These are phyloP conservation scores for Reticulitermes lucifugus DNA, from an alignment of 2,888 invertebrate genomes.

Conservation along the genomic window DNA sequence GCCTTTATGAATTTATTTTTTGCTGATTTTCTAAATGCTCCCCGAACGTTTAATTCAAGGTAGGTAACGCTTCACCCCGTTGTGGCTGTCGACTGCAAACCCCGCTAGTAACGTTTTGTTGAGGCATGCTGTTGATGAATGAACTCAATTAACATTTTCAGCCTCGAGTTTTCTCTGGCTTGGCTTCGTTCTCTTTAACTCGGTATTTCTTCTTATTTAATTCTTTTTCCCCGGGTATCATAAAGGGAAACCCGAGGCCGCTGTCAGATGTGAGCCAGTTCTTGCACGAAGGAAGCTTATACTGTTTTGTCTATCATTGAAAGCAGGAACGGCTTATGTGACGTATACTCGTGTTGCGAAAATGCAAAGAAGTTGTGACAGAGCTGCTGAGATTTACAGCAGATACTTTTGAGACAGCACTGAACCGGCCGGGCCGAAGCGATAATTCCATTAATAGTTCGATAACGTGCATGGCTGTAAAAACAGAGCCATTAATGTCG, in stretches of 20 bases:
- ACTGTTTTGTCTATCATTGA: background rate
- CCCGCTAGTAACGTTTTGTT: background rate
- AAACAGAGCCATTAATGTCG: too few species aligned
- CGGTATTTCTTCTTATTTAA: background rate
- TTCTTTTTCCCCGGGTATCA: background rate
- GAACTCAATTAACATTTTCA: slow-evolving; percentile 9
- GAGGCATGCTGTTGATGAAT: background rate
- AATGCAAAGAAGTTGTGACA: too few species aligned
- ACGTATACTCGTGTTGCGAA: too few species aligned
- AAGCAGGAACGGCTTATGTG: background rate
- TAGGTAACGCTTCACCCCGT: background rate
- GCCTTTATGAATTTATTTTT: too few species aligned
- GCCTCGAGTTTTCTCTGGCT: slow-evolving; percentile 12
- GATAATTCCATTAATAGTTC: too few species aligned
- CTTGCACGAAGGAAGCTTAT: background rate
- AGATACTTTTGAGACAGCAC: too few species aligned
- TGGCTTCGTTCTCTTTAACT: background rate
- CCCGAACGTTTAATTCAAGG: too few species aligned
- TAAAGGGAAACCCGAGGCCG: slow-evolving; percentile 17
- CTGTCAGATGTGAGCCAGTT: slow-evolving; percentile 20
- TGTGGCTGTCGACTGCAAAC: background rate
- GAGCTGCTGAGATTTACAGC: too few species aligned
- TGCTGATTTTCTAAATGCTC: too few species aligned
- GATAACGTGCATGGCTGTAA: too few species aligned
- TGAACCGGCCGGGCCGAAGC: too few species aligned